Conservation (phyloP, 2,888 invertebrate genomes). For the Andrena marginata region DNA sequence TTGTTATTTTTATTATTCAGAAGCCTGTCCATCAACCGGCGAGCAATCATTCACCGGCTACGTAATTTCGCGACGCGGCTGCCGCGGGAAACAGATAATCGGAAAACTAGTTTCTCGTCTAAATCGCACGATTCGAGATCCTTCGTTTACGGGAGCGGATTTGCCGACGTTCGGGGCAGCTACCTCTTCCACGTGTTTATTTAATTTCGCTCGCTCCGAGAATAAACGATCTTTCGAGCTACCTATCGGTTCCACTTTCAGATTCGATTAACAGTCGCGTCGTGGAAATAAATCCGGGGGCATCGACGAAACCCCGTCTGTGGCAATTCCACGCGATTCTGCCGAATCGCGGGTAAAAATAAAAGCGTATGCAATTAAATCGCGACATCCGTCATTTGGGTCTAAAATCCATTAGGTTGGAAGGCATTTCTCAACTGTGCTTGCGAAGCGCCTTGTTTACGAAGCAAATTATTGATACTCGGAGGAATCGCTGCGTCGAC, state of each 20-base stretch:
- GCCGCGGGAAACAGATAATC: conserved; percentile 4
- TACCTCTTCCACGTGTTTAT: conserved; percentile 34
- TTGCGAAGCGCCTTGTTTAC: too few relatives aligned
- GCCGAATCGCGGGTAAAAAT: not conserved
- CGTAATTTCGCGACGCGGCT: conserved; percentile 40
- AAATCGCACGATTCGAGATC: conserved; percentile 33
- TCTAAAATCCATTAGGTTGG: too few relatives aligned
- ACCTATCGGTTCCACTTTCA: conserved; percentile 12
- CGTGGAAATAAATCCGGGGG: conserved; percentile 12
- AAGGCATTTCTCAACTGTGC: too few relatives aligned
- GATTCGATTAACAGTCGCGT: conserved; percentile 40
- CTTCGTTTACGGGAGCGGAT: conserved; percentile 38
- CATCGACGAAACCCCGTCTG: not conserved
- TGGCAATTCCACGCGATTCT: conserved; percentile 18
- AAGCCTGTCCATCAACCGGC: not conserved
- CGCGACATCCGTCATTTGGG: not conserved
- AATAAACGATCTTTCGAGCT: conserved; percentile 35
- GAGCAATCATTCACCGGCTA: conserved; percentile 8
- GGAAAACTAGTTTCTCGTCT: conserved; percentile 39
- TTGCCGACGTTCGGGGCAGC: not conserved
- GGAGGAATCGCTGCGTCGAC: not conserved
- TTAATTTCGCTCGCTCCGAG: conserved; percentile 34
- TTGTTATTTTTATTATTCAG: conserved; percentile 22
- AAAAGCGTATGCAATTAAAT: not conserved
- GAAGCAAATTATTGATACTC: not conserved